These are phyloP conservation scores for Cassiopea andromeda DNA, from an alignment of 30 jellyfish, hydroid and myxozoan species.

Conservation along the genomic window DNA sequence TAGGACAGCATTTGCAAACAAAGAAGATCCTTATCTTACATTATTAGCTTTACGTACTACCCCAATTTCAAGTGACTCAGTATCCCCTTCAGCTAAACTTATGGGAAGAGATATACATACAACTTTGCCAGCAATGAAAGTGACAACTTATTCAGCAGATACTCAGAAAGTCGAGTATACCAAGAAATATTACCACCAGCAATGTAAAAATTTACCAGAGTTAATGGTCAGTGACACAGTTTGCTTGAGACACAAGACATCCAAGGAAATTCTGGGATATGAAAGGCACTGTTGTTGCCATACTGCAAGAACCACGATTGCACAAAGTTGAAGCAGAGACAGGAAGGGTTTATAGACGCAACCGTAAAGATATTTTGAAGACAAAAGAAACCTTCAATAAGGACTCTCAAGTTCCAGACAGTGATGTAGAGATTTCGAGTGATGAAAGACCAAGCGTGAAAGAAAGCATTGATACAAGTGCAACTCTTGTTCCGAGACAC, in stretches of 20 bases:
- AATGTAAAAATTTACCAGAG: constrained; percentile 19
- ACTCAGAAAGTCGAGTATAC: constrained; percentile 20
- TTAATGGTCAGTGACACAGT: constrained; percentile 31
- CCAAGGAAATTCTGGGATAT: constrained; percentile 44
- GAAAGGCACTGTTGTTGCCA: constrained; percentile 43
- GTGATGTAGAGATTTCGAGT: constrained; percentile 29
- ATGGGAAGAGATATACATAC: constrained; percentile 1
- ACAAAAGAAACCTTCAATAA: constrained; percentile 27
- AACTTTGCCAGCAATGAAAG: constrained; percentile 6
- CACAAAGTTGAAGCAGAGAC: constrained; percentile 51
- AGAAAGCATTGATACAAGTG: background rate
- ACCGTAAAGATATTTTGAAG: constrained; percentile 38
- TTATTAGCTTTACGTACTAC: constrained; percentile 44
- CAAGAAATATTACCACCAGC: constrained; percentile 14
- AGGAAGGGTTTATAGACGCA: constrained; percentile 34
- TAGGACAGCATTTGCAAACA: constrained; percentile 36
- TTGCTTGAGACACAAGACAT: constrained; percentile 45
- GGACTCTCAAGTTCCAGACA: constrained; percentile 49
- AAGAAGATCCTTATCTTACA: constrained; percentile 44
- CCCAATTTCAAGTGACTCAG: constrained; percentile 8
- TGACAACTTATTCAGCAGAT: constrained; percentile 16
- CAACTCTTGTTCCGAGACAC: constrained; percentile 60
- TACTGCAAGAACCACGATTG: constrained; percentile 29
- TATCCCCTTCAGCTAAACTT: constrained; percentile 32
- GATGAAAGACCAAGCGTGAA: constrained; percentile 19